Evolutionary conservation across 1,140 invertebrate genomes (phyloP).

Genomic region (Aleiodes sp.): DNA sequence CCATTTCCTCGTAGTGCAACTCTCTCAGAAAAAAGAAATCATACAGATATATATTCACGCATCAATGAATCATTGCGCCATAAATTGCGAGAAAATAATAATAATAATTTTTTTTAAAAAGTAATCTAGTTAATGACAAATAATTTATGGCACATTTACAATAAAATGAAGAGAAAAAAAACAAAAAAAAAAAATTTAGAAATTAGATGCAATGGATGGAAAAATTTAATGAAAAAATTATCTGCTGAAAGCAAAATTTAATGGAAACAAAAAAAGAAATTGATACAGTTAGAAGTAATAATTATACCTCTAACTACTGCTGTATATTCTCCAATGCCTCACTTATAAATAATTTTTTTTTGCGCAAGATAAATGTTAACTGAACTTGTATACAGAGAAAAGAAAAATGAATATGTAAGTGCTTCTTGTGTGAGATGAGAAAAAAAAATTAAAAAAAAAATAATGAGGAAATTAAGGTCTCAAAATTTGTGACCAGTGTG

Average conservation of each 20-base stretch:
- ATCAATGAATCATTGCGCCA: background rate
- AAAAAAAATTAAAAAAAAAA: too few species aligned
- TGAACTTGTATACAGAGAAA: background rate
- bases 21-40: background rate
- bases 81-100: background rate
- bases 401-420: background rate
- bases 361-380: background rate
- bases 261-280: background rate
- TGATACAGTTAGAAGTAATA: background rate
- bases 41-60: background rate
- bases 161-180: background rate
- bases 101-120: background rate
- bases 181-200: background rate
- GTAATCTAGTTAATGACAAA: background rate
- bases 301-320: background rate
- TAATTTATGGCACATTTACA: background rate
- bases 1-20: background rate
- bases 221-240: background rate
- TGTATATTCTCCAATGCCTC: conserved; percentile 3
- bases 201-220: background rate
- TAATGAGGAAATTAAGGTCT: background rate
- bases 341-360: conserved; percentile 8
- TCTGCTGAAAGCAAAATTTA: background rate
- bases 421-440: background rate
- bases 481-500: background rate